Evolutionary conservation across 2,797 vertebrate species (phyloP), one percentile per base, ranked within the genome.

Genomic region (Peromyscus eremicus): DNA sequence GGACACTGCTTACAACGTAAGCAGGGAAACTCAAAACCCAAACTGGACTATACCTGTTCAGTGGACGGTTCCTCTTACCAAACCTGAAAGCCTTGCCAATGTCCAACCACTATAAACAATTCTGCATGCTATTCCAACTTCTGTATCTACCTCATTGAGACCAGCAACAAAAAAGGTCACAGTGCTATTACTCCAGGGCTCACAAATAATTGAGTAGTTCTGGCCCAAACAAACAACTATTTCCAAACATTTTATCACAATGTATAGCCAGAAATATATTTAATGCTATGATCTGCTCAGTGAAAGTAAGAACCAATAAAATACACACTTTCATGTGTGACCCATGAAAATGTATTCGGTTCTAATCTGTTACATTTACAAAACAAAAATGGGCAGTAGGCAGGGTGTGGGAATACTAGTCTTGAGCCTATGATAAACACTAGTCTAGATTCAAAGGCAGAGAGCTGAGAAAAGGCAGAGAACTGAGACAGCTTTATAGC

Each of bases 281-380:
- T 91, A 81, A 83, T 70, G 40, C 64, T 40, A 87, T 57, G 27
- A 92, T 27, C 49, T 93, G 86, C 32, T 27, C 21, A 73, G 64
- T 75, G 64, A 25, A 93, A 52, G 34, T 70, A 82, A 40, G 71
- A 91, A 90, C 6, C 3, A 77, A 82, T 83, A 93, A 85, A 80
- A 91, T 32, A 92, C 0, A 93, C 0, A 83, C 32, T 76, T 91
- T 92, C 29, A 81, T 10, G 10, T 64, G 25, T 8, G 73, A 34
- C 14, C 57, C 2, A 40, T 62, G 37, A 80, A 68, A 68, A 87
- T 68, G 76, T 1, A 46, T 80, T 80, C 34, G 83, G 16, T 62
- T 92, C 89, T 73, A 73, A 23, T 73, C n/a, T 11, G 52, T 46
- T 94, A 92, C 75, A 86, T 85, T 92, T 94, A 82, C 19, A 92